Evolutionary conservation across 1,140 invertebrate genomes (phyloP).

Genomic region (Coelopa frigida): DNA sequence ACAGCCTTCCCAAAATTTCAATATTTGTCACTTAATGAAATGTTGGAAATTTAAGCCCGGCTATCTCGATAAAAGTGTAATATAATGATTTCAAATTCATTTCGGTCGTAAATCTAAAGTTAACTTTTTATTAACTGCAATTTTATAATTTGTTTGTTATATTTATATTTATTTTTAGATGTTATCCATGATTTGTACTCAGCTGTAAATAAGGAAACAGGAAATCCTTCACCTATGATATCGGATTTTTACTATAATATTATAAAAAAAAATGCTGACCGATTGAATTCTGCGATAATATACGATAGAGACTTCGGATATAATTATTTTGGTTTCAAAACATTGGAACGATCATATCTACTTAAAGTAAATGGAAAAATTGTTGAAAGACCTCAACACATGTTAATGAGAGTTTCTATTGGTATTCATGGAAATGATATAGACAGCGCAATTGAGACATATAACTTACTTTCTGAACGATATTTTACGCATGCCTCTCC

Average conservation of each 20-base stretch:
- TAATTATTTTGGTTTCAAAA: constrained; percentile 99
- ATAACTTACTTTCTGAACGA: constrained; percentile 90
- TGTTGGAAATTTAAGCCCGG: no score
- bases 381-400: constrained; percentile 94
- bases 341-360: constrained; percentile 91
- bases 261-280: constrained; percentile 80
- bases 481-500: constrained; percentile 98
- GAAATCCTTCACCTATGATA: constrained; percentile 70
- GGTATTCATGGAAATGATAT: constrained; percentile 95
- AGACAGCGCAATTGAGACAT: constrained; percentile 90
- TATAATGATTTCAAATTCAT: no score
- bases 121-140: no score
- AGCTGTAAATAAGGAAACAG: constrained; percentile 66
- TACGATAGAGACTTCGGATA: constrained; percentile 97
- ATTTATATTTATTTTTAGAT: constrained; percentile 52
- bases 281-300: constrained; percentile 91
- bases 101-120: no score
- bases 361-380: constrained; percentile 91
- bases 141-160: no score
- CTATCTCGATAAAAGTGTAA: no score
- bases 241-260: constrained; percentile 77
- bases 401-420: constrained; percentile 96
- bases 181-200: constrained; percentile 84
- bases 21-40: no score
- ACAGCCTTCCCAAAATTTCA: no score